A percentile compares a stretch with the other conserved stretches of the same genome.
These are phyloP conservation scores for Crepidodera aurea DNA, from an alignment of 2,888 invertebrate species.

Conservation along the genomic window DNA sequence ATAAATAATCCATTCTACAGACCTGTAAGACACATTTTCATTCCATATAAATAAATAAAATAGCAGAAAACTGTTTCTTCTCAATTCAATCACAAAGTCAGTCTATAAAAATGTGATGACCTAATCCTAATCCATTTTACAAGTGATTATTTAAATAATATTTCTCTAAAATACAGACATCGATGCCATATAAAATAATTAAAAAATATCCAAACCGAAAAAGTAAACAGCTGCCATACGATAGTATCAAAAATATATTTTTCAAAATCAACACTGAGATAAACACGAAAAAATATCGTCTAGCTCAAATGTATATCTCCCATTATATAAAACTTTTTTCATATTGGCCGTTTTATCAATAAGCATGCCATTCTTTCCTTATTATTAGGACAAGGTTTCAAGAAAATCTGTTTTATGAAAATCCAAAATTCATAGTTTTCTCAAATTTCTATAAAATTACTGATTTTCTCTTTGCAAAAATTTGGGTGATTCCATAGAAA, in stretches of 20 bases:
- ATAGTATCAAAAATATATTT: constrained; percentile 69
- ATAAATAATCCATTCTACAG: too few species aligned
- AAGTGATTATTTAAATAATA: constrained; percentile 9
- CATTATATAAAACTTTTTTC: background rate
- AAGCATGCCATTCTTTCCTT: too few species aligned
- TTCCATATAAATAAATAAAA: background rate
- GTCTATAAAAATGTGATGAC: constrained; percentile 30
- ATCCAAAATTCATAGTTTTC: too few species aligned
- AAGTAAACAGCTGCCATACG: constrained; percentile 54
- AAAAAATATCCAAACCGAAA: constrained; percentile 29
- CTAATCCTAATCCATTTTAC: constrained; percentile 17
- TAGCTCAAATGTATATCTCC: background rate
- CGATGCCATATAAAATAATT: constrained; percentile 20
- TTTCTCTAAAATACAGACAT: constrained; percentile 15
- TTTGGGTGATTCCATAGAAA: too few species aligned
- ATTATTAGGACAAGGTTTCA: too few species aligned
- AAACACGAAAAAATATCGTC: background rate
- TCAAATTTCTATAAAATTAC: too few species aligned
- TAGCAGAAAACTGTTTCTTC: background rate
- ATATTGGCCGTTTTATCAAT: too few species aligned
- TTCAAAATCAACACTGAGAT: constrained; percentile 49
- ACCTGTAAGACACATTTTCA: too few species aligned
- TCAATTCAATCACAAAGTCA: constrained; percentile 21
- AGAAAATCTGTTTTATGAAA: too few species aligned
- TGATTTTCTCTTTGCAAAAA: too few species aligned